Base-by-base conservation (phyloP, 2,113 vertebrate genomes). In the Chloebia gouldiae region DNA sequence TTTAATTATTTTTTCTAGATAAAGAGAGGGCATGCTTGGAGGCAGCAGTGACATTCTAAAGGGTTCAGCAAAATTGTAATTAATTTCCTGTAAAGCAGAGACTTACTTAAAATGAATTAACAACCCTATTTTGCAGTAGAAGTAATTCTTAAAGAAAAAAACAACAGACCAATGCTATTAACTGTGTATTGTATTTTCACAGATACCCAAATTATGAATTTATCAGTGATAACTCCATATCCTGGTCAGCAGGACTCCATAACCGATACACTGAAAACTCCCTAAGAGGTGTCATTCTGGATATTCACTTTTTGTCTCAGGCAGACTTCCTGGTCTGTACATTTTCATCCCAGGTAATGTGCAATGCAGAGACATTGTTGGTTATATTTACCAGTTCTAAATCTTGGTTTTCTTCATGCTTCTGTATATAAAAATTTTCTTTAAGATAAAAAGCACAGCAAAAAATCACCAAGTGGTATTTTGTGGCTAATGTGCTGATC, bases 191-290 rank as follows among this genome's bases (percentile, higher is more conserved):
- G 16, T 93, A 13, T 91, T 96, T 97, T 90, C 92, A 76, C 95
- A 99, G 99, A 97, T 99, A 99, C 80, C 98, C 99, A 47, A 99
- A 98, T 86, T 99, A 99, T 2, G 99, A 99, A 97, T 99, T 99
- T 97, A 99, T 99, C 97, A 99, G 99, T 89, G 99, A 99, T 96
- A 99, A 99, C 97, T 99, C 99, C 95, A 99, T 99, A 96, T 99
- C 99, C 40, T 99, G 99, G 99, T 99, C 99, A n/a, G 99, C 99
- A 7, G 99, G 99, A 79, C 98, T 99, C 66, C 99, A 99, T 88
- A 99, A 99, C 98, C 98, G 99, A 76, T 99, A 99, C 96, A 99
- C 99, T 5, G 99, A 99, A 97, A 99, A 99, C 95, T 99, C 99
- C 11, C 98, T 99, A 50, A 97, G 99, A 93, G 99, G 99, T 49